Conservation (phyloP, 2,113 vertebrate genomes). For the Tychaedon coryphoeus region DNA sequence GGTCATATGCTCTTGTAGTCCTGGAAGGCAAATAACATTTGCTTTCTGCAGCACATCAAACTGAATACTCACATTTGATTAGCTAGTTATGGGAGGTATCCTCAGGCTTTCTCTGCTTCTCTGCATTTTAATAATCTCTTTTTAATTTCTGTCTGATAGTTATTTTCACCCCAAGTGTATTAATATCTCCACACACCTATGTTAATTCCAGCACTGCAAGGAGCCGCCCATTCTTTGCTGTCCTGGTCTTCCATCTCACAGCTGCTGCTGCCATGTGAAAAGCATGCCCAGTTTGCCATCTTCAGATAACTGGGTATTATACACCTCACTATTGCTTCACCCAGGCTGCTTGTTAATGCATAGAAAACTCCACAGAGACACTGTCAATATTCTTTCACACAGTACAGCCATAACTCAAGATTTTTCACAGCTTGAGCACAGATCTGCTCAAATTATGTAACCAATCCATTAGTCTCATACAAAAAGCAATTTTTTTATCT, state of each 20-base stretch:
- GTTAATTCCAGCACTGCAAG: neutral
- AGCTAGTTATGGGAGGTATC: constrained; percentile 13
- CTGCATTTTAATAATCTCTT: constrained; percentile 47
- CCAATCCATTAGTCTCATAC: neutral
- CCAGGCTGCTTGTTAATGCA: neutral
- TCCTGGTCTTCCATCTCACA: neutral
- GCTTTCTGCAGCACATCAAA: constrained; percentile 43
- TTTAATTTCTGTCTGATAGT: constrained; percentile 47
- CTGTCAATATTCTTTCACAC: neutral
- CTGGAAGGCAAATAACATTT: constrained; percentile 51
- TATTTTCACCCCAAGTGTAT: constrained; percentile 6
- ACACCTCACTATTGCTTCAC: neutral
- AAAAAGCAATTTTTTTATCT: neutral
- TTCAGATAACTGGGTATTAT: neutral
- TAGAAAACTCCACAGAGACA: neutral
- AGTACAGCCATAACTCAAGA: neutral
- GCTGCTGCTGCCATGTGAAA: neutral
- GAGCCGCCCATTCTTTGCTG: neutral
- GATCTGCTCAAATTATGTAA: neutral
- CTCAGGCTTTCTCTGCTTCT: constrained; percentile 32
- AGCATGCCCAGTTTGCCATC: neutral
- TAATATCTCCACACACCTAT: constrained; percentile 1
- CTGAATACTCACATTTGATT: constrained; percentile 32
- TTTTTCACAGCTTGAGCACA: neutral
- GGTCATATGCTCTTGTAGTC: constrained; percentile 25